Evolutionary conservation across 1,140 invertebrate species (phyloP), one percentile per base, ranked within the genome.

Genomic region (Tetramorium alpestre): DNA sequence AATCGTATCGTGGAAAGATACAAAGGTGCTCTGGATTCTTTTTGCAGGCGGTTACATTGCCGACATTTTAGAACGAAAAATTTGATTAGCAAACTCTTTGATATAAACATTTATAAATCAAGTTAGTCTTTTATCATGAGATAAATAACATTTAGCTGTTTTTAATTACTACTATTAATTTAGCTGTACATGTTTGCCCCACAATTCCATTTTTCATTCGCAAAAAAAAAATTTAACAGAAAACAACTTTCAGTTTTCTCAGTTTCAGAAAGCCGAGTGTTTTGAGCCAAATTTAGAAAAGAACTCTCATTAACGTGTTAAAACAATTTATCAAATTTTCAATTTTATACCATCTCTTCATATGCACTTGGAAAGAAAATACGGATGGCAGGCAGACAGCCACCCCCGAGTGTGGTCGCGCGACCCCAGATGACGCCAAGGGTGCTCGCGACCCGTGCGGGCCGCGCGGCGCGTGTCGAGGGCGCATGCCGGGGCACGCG

Each of bases 401-500:
- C 28, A 56, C 11, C 49, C 72, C n/a, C 16, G 44, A 49, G 44
- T 49, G 33, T 41, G 2, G 18, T 5, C 28, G n/a, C n/a, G 62
- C 8, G 13, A 69, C n/a, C n/a, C n/a, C 77, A 81, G 77, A 54
- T 69, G 64, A 41, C 64, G 64, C 64, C 47, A 78, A 22, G 76
- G 28, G 44, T 81, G 47, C 13, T 54, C 47, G 28, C 25, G 41
- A 10, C 33, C 25, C 38, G 41, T 13, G 28, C 10, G 41, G n/a
- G 22, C 22, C 4, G 28, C 41, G 44, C 38, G 65, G 75, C 86
- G 88, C 76, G 88, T 56, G 33, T 44, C 47, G 76, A 82, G 85
- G 54, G 85, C 89, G 89, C 88, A 89, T 89, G 87, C 88, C 51
- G 56, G 70, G 62, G 62, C 49, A 69, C 62, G 49, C 77, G 77